Evolutionary conservation across 37 sponge, comb jelly and placozoan species (phyloP).

Genomic region (Beroe forskalii): DNA sequence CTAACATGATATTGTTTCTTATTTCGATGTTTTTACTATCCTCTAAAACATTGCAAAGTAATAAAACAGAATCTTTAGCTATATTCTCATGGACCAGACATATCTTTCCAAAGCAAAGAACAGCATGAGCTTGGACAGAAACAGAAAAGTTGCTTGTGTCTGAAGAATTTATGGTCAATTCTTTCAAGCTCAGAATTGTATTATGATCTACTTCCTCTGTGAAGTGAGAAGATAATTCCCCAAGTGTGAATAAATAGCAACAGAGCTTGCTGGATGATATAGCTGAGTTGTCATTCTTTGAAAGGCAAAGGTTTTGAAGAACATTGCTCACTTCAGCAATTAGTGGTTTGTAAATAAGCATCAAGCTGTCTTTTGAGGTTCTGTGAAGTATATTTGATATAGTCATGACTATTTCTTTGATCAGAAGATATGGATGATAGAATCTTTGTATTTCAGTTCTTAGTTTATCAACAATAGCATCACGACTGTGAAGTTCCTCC

Average conservation of each 20-base stretch:
- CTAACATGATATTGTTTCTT: constrained; percentile 13
- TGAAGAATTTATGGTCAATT: background rate
- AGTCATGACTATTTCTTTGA: background rate
- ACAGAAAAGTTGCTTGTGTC: background rate
- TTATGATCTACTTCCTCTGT: background rate
- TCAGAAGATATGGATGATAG: background rate
- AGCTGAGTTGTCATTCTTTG: background rate
- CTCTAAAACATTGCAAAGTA: background rate
- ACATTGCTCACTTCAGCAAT: background rate
- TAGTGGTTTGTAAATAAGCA: background rate
- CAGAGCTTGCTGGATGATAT: constrained; percentile 21
- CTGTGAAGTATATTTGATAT: background rate
- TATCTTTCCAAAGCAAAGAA: constrained; percentile 17
- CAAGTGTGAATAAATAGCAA: constrained; percentile 39
- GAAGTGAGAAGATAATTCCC: constrained; percentile 4
- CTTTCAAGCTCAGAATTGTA: background rate
- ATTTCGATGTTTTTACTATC: background rate
- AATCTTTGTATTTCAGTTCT: background rate
- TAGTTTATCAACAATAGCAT: constrained; percentile 12
- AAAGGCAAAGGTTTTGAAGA: constrained; percentile 21
- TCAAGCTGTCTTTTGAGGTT: background rate
- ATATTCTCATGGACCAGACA: constrained; percentile 21
- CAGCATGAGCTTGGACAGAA: background rate
- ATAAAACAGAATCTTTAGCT: constrained; percentile 25
- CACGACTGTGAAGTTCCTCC: background rate